Conservation (phyloP, 2,888 invertebrate species). For the Mesoligia furuncula region DNA sequence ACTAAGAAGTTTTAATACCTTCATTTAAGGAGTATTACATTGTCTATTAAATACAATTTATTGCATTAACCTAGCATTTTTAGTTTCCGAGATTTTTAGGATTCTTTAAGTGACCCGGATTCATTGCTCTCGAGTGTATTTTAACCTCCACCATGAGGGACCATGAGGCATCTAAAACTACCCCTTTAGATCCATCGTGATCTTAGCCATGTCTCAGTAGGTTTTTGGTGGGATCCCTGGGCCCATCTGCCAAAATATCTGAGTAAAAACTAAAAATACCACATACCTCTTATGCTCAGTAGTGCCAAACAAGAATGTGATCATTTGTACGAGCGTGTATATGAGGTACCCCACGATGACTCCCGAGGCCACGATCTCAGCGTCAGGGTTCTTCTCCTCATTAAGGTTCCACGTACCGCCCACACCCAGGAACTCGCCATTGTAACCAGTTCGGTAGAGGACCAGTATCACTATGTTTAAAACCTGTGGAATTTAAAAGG, state of each 20-base stretch:
- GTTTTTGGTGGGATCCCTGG: neutral
- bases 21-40: too few species aligned
- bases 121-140: too few species aligned
- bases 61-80: too few species aligned
- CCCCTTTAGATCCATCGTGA: neutral
- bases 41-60: too few species aligned
- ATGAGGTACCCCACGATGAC: constrained; percentile 96
- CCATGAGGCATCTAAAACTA: neutral
- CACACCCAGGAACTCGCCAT: constrained; percentile 95
- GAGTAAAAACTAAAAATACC: neutral
- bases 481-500: constrained; percentile 88
- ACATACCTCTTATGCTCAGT: constrained; percentile 93
- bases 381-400: constrained; percentile 96
- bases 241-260: neutral
- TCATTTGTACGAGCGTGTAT: constrained; percentile 94
- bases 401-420: constrained; percentile 97
- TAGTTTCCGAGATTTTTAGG: too few species aligned
- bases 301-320: constrained; percentile 94
- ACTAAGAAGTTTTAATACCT: too few species aligned
- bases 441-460: constrained; percentile 95
- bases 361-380: constrained; percentile 96
- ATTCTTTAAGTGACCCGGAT: too few species aligned
- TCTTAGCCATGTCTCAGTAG: neutral
- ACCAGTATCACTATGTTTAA: constrained; percentile 95
- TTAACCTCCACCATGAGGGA: neutral